A percentile compares a stretch with the other conserved stretches of the same genome.
These are phyloP conservation scores for Euura saliciscinereae DNA, from an alignment of 1,140 invertebrate species.

Conservation along the genomic window DNA sequence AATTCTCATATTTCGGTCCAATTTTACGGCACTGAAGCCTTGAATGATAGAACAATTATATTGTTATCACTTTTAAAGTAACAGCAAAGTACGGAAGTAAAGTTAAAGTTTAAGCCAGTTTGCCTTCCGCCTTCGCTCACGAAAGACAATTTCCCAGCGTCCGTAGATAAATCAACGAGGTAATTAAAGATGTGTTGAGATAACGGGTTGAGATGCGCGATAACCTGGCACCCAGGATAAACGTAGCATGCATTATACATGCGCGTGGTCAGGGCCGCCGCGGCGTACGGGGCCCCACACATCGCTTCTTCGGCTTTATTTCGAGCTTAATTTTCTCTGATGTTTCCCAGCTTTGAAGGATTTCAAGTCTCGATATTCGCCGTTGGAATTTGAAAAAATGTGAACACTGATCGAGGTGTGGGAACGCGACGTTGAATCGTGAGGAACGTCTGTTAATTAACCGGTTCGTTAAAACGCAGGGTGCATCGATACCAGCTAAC, in stretches of 20 bases:
- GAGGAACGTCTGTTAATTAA: neutral
- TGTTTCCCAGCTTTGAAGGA: no score
- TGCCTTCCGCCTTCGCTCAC: conserved; percentile 11
- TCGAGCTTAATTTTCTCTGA: no score
- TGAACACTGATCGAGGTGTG: neutral
- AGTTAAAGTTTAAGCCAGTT: neutral
- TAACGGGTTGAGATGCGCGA: conserved; percentile 40
- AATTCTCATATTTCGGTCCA: no score
- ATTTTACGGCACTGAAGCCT: no score
- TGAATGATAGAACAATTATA: no score
- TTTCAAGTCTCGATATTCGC: no score
- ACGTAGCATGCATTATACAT: conserved; percentile 41
- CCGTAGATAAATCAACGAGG: conserved; percentile 44
- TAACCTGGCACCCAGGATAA: conserved; percentile 33
- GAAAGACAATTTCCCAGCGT: conserved; percentile 43
- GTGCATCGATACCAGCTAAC: neutral
- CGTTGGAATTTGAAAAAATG: neutral
- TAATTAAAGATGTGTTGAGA: conserved; percentile 51
- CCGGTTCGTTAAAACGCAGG: neutral
- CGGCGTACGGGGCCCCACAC: conserved; percentile 19
- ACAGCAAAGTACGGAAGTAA: neutral
- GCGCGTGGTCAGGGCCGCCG: conserved; percentile 15
- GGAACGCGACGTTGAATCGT: neutral
- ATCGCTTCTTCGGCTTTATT: neutral
- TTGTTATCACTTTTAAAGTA: no score